Base-by-base conservation (phyloP, 2,113 vertebrate species). In the Vicugna pacos region DNA sequence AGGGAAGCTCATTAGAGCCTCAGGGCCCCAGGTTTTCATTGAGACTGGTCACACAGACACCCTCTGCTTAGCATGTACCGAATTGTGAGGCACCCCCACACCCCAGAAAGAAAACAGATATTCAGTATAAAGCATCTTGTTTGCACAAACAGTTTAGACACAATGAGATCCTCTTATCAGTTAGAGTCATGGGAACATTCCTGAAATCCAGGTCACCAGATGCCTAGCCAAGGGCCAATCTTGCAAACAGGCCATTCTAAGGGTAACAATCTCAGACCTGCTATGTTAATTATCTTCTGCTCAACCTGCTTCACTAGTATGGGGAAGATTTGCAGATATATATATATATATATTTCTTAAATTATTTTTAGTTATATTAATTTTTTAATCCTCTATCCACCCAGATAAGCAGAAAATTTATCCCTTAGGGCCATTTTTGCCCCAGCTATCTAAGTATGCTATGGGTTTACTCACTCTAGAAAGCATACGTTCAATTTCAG, bases 341-440 rank as follows among this genome's bases (percentile, higher is more conserved):
- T 42, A 38, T 19, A 46, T 30, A 35, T 35, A 11, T 38, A 38
- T 52, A 70, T 58, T 67, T 58, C 17, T 60, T 48, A 26, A 87
- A 87, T 87, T 79, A 79, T 87, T 93, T 79, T 69, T 30, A 60
- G 80, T 93, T 64, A 62, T 80, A 50, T 87, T 58, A 81, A 20
- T 58, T 91, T 81, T 70, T 69, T 38, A 77, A 69, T 30, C 22
- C 62, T 15, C 1, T 93, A 46, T 38, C 42, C 52, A 32, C n/a
- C 42, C 15, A 80, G 19, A 87, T 12, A 60, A 52, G 64, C 75
- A 80, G 75, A 70, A 87, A 88, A 30, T 62, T 42, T 62, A 69
- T 42, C 35, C 24, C 12, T 62, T 6, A 6, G 22, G 54, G 32
- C 0, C 7, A 22, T 93, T 85, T 69, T 48, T 58, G 10, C 30